Conservation (phyloP, 1,140 invertebrate genomes). For the Aethina tumida region DNA sequence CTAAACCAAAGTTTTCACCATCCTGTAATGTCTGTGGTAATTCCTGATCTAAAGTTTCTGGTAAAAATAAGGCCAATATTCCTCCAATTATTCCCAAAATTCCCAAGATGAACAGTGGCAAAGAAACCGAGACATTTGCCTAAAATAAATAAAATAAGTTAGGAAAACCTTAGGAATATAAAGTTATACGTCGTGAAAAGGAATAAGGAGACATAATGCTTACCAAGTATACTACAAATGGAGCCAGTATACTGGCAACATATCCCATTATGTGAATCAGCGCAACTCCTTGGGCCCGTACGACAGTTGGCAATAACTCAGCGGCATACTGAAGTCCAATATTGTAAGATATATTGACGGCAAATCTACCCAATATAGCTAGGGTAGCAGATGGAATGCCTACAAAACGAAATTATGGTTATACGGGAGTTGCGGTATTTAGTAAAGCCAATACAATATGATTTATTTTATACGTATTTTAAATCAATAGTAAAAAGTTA, state of each 20-base stretch:
- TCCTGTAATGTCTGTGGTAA: conserved; percentile 73
- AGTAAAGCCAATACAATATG: no score
- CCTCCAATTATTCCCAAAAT: conserved; percentile 61
- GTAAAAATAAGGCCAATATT: conserved; percentile 60
- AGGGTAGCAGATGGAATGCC: conserved; percentile 56
- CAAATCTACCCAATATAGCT: conserved; percentile 70
- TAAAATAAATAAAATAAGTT: conserved; percentile 33
- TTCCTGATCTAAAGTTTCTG: conserved; percentile 74
- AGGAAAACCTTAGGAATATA: neutral
- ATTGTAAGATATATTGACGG: conserved; percentile 80
- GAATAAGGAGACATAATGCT: conserved; percentile 21
- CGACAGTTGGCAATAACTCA: conserved; percentile 76
- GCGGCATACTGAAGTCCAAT: conserved; percentile 83
- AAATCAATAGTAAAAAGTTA: no score
- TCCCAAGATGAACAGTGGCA: conserved; percentile 68
- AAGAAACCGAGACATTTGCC: conserved; percentile 52
- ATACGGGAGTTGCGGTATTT: no score
- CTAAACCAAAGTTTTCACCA: conserved; percentile 72
- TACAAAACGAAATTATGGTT: conserved; percentile 30
- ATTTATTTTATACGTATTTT: no score
- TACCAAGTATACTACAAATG: conserved; percentile 73
- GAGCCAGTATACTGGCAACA: conserved; percentile 68
- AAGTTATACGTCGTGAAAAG: conserved; percentile 8
- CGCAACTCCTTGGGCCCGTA: conserved; percentile 72
- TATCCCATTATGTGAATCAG: conserved; percentile 80